A percentile compares a stretch with the other conserved stretches of the same genome.
Conservation (phyloP, 2,888 invertebrate genomes). For the Scaptomyza flava region DNA sequence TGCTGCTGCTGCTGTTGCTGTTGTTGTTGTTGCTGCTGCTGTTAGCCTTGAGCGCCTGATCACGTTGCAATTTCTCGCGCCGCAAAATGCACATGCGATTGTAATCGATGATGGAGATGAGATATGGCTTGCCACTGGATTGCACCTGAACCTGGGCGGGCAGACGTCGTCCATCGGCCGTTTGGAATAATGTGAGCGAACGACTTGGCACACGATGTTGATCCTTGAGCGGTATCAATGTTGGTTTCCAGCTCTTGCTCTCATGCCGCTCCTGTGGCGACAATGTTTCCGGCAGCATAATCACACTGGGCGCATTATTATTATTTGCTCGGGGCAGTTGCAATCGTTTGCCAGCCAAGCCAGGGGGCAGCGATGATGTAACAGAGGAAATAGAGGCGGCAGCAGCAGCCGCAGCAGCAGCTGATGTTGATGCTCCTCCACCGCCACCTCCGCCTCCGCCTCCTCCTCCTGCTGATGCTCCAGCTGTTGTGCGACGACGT, state of each 20-base stretch:
- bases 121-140: conserved; percentile 91
- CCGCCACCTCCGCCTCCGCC: neutral
- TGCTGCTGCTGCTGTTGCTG: conserved; percentile 58
- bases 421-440: neutral
- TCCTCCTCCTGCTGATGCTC: neutral
- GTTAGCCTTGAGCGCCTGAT: conserved; percentile 85
- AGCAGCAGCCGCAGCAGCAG: neutral
- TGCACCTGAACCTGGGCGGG: conserved; percentile 90
- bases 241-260: conserved; percentile 89
- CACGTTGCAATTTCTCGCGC: conserved; percentile 87
- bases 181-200: conserved; percentile 85
- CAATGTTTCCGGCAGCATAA: conserved; percentile 82
- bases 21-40: conserved; percentile 60
- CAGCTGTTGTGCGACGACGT: conserved; percentile 81
- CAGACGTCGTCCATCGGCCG: conserved; percentile 86
- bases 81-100: conserved; percentile 91
- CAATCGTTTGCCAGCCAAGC: conserved; percentile 39
- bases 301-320: conserved; percentile 71
- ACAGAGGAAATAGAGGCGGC: neutral
- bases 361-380: neutral
- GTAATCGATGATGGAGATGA: conserved; percentile 91
- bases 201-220: conserved; percentile 78
- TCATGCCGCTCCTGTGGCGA: conserved; percentile 84
- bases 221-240: conserved; percentile 88
- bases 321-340: conserved; percentile 71